Percentiles rank a stretch among this genome's conserved stretches.
These are phyloP conservation scores for Acanthaster planci DNA, from an alignment of 35 echinoderm and acorn worm species.

Conservation along the genomic window DNA sequence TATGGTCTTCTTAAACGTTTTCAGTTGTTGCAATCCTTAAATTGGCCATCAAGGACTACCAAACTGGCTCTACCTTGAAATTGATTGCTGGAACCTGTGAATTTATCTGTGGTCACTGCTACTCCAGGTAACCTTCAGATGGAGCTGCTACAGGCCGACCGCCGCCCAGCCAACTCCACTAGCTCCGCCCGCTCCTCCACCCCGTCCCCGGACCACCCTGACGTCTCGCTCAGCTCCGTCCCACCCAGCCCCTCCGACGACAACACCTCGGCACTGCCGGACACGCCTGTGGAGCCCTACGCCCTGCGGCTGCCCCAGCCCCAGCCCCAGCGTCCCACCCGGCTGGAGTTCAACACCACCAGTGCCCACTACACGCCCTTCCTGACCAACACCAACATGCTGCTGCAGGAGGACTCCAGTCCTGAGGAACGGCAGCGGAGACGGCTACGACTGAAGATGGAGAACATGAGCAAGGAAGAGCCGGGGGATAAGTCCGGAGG, in stretches of 20 bases:
- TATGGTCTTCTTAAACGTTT: background rate
- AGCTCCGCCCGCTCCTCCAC: slow-evolving; percentile 39
- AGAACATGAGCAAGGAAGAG: slow-evolving; percentile 9
- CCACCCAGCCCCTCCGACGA: slow-evolving; percentile 49
- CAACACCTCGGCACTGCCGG: slow-evolving; percentile 40
- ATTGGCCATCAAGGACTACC: background rate
- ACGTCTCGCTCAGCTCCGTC: slow-evolving; percentile 37
- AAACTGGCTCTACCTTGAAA: background rate
- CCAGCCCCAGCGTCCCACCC: slow-evolving; percentile 10
- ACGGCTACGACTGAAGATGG: slow-evolving; percentile 3
- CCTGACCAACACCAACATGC: slow-evolving; percentile 85
- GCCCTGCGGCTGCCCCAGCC: too few relatives aligned
- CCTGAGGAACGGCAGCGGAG: slow-evolving; percentile 66
- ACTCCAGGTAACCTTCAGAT: slow-evolving; percentile 29
- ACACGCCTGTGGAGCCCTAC: slow-evolving; percentile 38
- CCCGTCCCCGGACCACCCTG: slow-evolving; percentile 37
- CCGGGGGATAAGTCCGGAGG: background rate
- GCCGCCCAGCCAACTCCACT: slow-evolving; percentile 24
- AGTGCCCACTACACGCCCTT: slow-evolving; percentile 79
- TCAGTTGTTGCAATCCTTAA: background rate
- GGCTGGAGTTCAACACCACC: slow-evolving; percentile 60
- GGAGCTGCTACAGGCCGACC: slow-evolving; percentile 34
- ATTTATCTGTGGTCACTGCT: too few relatives aligned
- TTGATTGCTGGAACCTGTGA: background rate
- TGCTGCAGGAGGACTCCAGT: slow-evolving; percentile 87